These are phyloP conservation scores for Pristiophorus japonicus DNA, from an alignment of 2,113 vertebrate species.

Conservation along the genomic window DNA sequence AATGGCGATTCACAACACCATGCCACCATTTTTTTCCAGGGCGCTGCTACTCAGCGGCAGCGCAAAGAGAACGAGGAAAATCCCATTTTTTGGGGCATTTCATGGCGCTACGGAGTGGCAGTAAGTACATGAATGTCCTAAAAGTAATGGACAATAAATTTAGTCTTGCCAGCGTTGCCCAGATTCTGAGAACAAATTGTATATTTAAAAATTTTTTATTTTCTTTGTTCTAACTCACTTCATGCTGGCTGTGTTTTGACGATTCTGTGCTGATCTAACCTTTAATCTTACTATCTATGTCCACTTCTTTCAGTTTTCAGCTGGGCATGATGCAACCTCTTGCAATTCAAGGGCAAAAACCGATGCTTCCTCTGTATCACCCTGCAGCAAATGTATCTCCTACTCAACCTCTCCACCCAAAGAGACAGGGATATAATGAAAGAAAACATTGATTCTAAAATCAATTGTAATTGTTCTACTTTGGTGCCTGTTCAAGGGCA, in stretches of 20 bases:
- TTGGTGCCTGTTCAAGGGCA: neutral
- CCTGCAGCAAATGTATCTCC: no score
- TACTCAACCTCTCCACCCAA: neutral
- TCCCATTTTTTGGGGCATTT: no score
- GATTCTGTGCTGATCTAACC: neutral
- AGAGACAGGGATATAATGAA: neutral
- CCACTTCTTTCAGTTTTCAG: neutral
- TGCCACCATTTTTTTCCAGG: no score
- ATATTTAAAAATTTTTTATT: no score
- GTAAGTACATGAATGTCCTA: neutral
- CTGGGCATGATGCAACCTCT: neutral
- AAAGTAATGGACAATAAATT: neutral
- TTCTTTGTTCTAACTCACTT: neutral
- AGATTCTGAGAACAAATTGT: no score
- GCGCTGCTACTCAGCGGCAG: no score
- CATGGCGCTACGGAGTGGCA: no score
- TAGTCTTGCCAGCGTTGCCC: neutral
- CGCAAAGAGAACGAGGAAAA: no score
- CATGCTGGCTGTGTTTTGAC: neutral
- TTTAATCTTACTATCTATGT: neutral
- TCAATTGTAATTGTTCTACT: neutral
- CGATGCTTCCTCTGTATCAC: neutral
- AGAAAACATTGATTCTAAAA: neutral
- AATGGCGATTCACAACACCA: no score
- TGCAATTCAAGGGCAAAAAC: neutral